These are phyloP conservation scores for Erpobdella octoculata DNA, from an alignment of 2,888 invertebrate genomes.

Conservation along the genomic window DNA sequence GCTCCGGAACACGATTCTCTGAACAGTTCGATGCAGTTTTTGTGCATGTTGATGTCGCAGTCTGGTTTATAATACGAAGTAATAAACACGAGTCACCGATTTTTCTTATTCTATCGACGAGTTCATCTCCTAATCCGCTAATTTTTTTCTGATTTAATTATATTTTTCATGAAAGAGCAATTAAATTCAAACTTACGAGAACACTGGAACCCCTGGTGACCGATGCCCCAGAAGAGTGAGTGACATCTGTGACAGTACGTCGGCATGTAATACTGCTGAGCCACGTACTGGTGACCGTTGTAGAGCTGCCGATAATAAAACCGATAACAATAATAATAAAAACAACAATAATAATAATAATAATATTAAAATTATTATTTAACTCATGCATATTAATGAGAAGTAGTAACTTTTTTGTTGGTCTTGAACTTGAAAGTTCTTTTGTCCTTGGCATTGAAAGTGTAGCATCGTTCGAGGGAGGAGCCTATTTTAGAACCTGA, in stretches of 20 bases:
- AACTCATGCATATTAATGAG: not conserved
- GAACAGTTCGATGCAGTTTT: constrained; percentile 68
- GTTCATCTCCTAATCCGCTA: not conserved
- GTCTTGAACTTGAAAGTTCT: constrained; percentile 56
- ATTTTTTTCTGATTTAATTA: not conserved
- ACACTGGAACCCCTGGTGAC: constrained; percentile 93
- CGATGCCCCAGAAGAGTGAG: constrained; percentile 83
- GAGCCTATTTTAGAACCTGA: constrained; percentile 52
- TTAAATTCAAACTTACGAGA: constrained; percentile 61
- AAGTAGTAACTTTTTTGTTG: constrained; percentile 25
- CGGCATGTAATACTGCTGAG: constrained; percentile 78
- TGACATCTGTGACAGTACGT: constrained; percentile 90
- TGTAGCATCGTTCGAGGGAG: constrained; percentile 69
- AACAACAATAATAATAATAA: not conserved
- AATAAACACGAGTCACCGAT: not conserved
- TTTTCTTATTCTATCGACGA: not conserved
- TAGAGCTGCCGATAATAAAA: not conserved
- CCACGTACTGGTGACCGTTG: constrained; percentile 80
- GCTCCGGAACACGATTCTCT: constrained; percentile 65
- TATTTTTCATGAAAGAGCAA: no score
- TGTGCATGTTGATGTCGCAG: constrained; percentile 79
- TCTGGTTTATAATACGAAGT: constrained; percentile 58
- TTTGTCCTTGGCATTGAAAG: constrained; percentile 77
- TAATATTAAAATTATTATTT: no score
- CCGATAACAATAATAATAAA: not conserved